A percentile compares a stretch with the other conserved stretches of the same genome.
phyloP scores from a whole-genome alignment of 37 sponge, comb jelly and placozoan genomes.

The Chondrilla cf. caribensis region DNA sequence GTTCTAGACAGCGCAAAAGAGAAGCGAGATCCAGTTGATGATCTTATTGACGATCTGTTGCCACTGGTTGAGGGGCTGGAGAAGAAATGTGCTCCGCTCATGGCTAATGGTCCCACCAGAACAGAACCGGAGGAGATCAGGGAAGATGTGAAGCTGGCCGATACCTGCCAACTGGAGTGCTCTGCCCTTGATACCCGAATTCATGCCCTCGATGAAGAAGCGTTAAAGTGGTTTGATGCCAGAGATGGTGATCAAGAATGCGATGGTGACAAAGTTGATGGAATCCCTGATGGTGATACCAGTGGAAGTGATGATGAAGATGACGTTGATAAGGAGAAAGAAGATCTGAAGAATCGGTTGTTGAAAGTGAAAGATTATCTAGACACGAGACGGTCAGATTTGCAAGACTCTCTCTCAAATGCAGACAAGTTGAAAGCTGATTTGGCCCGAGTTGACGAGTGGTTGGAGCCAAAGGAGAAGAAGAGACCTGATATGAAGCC shows the following conservation, averaged over 20 bases:
- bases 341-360: constrained; percentile 18
- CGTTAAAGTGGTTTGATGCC: background rate
- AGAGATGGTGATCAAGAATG: background rate
- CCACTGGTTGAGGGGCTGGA: constrained; percentile 36
- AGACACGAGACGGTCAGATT: constrained; percentile 19
- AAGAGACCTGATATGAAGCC: constrained; percentile 13
- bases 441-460: constrained; percentile 14
- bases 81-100: constrained; percentile 32
- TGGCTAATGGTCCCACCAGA: constrained; percentile 9
- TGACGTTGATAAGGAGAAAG: constrained; percentile 5
- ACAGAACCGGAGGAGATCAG: constrained; percentile 38
- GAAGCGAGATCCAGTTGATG: constrained; percentile 46
- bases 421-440: constrained; percentile 21
- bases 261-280: background rate
- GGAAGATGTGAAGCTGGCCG: constrained; percentile 41
- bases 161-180: constrained; percentile 34
- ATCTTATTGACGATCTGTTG: constrained; percentile 11
- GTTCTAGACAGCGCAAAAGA: constrained; percentile 28
- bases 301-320: constrained; percentile 16
- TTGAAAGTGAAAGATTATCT: constrained; percentile 9
- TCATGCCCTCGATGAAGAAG: constrained; percentile 31
- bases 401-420: constrained; percentile 23
- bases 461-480: constrained; percentile 42
- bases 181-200: constrained; percentile 42
- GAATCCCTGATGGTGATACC: background rate